Percentiles rank a stretch among this genome's conserved stretches.
phyloP scores from a whole-genome alignment of 1,140 invertebrate species.

The Pseudomyrmex dendroicus region DNA sequence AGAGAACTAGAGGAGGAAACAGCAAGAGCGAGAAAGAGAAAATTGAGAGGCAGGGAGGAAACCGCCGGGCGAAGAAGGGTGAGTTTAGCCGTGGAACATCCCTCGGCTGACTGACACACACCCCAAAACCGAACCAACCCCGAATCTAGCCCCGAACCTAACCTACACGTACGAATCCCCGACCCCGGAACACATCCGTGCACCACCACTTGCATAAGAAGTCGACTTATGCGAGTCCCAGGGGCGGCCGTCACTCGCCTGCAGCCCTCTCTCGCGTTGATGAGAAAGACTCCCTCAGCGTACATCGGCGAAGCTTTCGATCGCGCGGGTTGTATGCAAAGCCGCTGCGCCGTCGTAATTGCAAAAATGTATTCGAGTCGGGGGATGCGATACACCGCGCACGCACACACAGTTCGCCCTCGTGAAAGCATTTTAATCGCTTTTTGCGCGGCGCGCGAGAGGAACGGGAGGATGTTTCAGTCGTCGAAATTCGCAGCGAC shows the following conservation, averaged over 20 bases:
- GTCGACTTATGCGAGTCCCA: constrained; percentile 53
- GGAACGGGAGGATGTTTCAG: constrained; percentile 11
- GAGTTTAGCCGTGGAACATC: constrained; percentile 54
- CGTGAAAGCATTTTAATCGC: constrained; percentile 52
- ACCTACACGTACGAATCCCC: constrained; percentile 33
- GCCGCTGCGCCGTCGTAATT: constrained; percentile 16
- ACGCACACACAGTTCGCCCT: not conserved
- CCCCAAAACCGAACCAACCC: constrained; percentile 63
- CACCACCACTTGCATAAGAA: constrained; percentile 59
- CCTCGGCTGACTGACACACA: constrained; percentile 64
- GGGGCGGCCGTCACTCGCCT: not conserved
- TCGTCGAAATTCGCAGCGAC: constrained; percentile 31
- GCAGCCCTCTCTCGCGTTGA: not conserved
- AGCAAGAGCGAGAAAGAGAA: constrained; percentile 35
- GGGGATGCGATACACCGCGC: constrained; percentile 12
- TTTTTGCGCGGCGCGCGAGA: constrained; percentile 30
- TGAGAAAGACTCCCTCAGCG: not conserved
- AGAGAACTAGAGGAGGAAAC: constrained; percentile 27
- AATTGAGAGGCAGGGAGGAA: constrained; percentile 36
- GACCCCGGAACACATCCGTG: constrained; percentile 38
- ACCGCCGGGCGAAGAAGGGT: constrained; percentile 36
- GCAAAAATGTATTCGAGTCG: constrained; percentile 41
- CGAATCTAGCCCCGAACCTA: constrained; percentile 37
- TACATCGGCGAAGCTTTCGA: not conserved
- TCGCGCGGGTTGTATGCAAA: not conserved